Evolutionary conservation across 2,888 invertebrate species (phyloP), one percentile per base, ranked within the genome.

Genomic region (Limnephilus marmoratus): DNA sequence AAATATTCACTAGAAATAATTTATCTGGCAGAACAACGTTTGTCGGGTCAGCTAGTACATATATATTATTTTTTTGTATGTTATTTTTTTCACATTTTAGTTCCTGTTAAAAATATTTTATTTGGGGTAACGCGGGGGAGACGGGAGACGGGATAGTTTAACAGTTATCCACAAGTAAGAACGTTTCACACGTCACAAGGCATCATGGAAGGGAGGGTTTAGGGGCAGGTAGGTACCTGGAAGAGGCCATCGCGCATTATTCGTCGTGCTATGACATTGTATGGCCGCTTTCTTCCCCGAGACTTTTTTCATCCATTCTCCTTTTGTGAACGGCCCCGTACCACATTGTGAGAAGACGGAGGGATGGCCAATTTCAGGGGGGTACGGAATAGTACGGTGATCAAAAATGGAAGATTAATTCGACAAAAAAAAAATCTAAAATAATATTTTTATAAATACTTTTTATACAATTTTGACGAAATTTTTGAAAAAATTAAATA

Each of bases 251-350:
- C 93, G 80, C 85, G 31, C 68, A 68, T 68, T 68, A 93, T 93
- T 91, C 91, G 92, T 91, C 92, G 92, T 89, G 91, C 89, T 90
- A 92, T 90, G 93, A 92, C 91, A 91, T 91, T 93, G 89, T 90
- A 93, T 91, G 90, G 90, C 13, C 82, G 85, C 92, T 92, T 92
- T 90, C 85, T 92, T 93, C 91, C 90, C 86, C n/a, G 82, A 86
- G 87, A 13, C 45, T 91, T 91, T 91, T 91, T 87, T 49, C 81
- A 87, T 24, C 81, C 91, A 91, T 81, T 81, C 82, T 41, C 91
- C 91, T 82, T 91, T 91, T 82, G 81, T 87, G 87, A 85, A 49
- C 37, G 49, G 41, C 24, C 91, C 81, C 87, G 81, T 86, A 80
- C 24, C 91, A 88, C 91, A 88, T 87, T 88, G 91, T 91, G 91